Conservation (phyloP, 1,140 invertebrate genomes). For the Teleopsis dalmanni region DNA sequence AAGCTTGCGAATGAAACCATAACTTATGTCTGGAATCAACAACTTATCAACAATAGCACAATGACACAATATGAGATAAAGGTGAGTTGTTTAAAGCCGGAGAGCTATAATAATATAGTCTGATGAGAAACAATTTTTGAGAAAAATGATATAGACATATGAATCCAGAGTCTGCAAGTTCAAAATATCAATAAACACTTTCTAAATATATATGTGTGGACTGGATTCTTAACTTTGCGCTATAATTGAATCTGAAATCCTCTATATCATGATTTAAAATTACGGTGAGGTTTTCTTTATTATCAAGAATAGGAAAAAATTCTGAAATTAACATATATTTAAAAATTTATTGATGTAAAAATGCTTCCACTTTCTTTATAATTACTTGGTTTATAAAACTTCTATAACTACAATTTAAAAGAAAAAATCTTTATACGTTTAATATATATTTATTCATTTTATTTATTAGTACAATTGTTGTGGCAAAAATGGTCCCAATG, state of each 20-base stretch:
- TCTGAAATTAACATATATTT: not conserved
- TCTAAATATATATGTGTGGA: too few species aligned
- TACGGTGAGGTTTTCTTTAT: constrained; percentile 18
- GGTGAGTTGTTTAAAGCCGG: constrained; percentile 16
- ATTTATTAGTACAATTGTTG: constrained; percentile 33
- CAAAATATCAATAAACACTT: too few species aligned
- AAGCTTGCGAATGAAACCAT: constrained; percentile 33
- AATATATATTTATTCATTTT: not conserved
- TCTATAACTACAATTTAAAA: too few species aligned
- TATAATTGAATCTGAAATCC: too few species aligned
- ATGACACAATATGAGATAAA: constrained; percentile 37
- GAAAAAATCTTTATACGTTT: too few species aligned
- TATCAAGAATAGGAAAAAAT: not conserved
- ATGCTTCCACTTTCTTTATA: too few species aligned
- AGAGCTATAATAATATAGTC: not conserved
- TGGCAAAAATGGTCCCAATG: constrained; percentile 25
- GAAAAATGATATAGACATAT: not conserved
- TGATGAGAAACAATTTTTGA: not conserved
- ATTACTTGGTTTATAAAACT: too few species aligned
- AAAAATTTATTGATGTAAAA: not conserved
- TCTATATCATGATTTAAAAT: too few species aligned
- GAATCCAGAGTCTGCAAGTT: too few species aligned
- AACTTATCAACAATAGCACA: constrained; percentile 16
- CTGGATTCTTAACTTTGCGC: too few species aligned
- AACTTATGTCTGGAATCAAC: constrained; percentile 25